Base-by-base conservation (phyloP, 2,797 vertebrate genomes). In the Cottoperca gobio region DNA sequence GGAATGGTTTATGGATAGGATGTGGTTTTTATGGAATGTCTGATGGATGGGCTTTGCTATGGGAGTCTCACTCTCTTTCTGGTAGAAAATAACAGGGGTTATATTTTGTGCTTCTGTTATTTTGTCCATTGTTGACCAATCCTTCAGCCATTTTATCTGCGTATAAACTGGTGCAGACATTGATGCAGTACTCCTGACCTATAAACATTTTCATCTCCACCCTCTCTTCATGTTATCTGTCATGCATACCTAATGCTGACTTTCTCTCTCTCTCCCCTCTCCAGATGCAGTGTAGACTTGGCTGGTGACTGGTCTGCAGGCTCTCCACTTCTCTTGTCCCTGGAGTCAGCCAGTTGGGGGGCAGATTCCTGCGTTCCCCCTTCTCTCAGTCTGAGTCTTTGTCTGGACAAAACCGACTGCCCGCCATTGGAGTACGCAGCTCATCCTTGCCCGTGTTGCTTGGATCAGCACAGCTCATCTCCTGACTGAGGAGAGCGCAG, bases 231-330 rank as follows among this genome's bases (percentile, higher is more conserved):
- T 84, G 79, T 87, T 77, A 42, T 81, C 76, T 53, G 53, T 76
- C 82, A 81, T 86, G 82, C 85, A 87, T 86, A 84, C 68, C 62
- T 89, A 89, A 92, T 80, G 49, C 42, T 77, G 59, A 73, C 73
- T 84, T 80, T 67, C 26, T 42, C 4, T 61, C 60, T 81, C 66
- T 76, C 43, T 76, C 40, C 52, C 40, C 52, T 72, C 59, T 87
- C 59, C 89, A 99, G 98, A 97, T 98, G 97, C 96, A 96, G 96
- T 97, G 96, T 97, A 94, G 88, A 88, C 92, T 93, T 89, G 84
- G 60, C 89, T 95, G 89, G 94, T 99, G 96, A 98, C 93, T 95
- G 93, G 93, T 93, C 93, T 95, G 91, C 86, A 87, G 93, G 89
- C 94, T 95, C 89, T 93, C 88, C 86, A 45, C 86, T 92, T 89